Percentiles rank a stretch among this genome's conserved stretches.
Evolutionary conservation across 1,140 invertebrate species (phyloP).

Genomic region (Glossosoma conforme): DNA sequence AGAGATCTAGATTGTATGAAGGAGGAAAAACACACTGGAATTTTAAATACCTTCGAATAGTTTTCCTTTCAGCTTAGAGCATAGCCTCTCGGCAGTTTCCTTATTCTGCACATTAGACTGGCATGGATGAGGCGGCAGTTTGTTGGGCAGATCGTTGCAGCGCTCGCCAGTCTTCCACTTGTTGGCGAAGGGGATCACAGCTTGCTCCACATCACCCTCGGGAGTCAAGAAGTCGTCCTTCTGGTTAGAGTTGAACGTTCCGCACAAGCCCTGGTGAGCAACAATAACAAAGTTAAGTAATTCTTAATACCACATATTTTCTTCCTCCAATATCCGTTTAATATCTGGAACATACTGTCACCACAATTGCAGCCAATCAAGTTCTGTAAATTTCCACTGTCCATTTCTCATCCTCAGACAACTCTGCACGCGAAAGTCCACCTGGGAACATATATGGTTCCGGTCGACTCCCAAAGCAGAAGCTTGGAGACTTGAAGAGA

Average conservation of each 20-base stretch:
- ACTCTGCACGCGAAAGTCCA: too few species aligned
- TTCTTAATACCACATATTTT: too few species aligned
- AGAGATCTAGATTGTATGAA: too few species aligned
- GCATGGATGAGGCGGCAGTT: conserved; percentile 61
- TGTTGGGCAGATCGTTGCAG: conserved; percentile 57
- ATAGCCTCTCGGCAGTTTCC: conserved; percentile 61
- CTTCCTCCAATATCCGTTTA: too few species aligned
- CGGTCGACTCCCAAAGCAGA: too few species aligned
- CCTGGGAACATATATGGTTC: too few species aligned
- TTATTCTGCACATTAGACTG: conserved; percentile 65
- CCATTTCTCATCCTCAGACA: too few species aligned
- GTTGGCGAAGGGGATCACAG: conserved; percentile 72
- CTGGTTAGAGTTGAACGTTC: conserved; percentile 81
- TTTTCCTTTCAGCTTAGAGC: conserved; percentile 62
- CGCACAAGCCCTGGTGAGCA: conserved; percentile 68
- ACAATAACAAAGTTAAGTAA: too few species aligned
- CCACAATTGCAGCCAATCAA: too few species aligned
- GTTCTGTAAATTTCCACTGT: too few species aligned
- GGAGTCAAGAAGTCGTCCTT: conserved; percentile 86
- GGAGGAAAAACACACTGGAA: conserved; percentile 24
- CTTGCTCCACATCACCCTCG: conserved; percentile 75
- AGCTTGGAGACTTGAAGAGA: too few species aligned
- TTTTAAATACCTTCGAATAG: conserved; percentile 65
- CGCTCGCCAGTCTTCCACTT: conserved; percentile 80
- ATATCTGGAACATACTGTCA: too few species aligned